Percentiles rank a stretch among this genome's conserved stretches.
Conservation (phyloP, 92 coral and sea anemone genomes). For the Epizoanthus scotinus region DNA sequence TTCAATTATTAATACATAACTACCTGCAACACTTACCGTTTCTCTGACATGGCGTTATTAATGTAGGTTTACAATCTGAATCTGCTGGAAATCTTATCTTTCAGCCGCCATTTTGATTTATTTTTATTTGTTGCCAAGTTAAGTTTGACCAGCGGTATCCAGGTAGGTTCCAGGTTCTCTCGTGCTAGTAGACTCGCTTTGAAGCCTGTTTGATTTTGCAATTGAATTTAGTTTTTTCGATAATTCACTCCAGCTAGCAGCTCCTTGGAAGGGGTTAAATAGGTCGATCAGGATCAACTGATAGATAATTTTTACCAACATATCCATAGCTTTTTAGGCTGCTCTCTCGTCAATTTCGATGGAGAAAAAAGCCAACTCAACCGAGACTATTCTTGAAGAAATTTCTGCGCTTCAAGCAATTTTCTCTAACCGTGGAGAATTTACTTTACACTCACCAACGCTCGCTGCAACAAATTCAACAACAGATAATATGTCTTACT, state of each 20-base stretch:
- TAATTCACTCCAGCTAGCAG: no score
- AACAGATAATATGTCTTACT: constrained; percentile 6
- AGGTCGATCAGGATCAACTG: not conserved
- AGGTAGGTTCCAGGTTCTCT: not conserved
- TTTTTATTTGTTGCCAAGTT: constrained; percentile 22
- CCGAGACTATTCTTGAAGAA: constrained; percentile 63
- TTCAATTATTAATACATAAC: not conserved
- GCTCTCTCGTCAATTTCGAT: not conserved
- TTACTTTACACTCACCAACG: constrained; percentile 45
- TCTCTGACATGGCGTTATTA: not conserved
- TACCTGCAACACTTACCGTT: not conserved
- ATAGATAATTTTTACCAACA: not conserved
- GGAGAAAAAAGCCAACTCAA: not conserved
- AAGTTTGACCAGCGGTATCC: constrained; percentile 9
- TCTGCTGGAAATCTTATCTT: not conserved
- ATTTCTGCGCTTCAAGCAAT: constrained; percentile 81
- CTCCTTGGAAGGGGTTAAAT: no score
- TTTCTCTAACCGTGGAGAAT: constrained; percentile 85
- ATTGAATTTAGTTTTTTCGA: no score
- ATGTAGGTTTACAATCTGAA: not conserved
- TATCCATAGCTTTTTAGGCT: not conserved
- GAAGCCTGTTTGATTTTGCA: no score
- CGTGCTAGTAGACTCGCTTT: not conserved
- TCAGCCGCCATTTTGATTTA: constrained; percentile 10
- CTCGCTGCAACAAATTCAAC: constrained; percentile 18